Percentiles rank a stretch among this genome's conserved stretches.
phyloP scores from a whole-genome alignment of 1,140 invertebrate species.

The Cyrtorhinus lividipennis region DNA sequence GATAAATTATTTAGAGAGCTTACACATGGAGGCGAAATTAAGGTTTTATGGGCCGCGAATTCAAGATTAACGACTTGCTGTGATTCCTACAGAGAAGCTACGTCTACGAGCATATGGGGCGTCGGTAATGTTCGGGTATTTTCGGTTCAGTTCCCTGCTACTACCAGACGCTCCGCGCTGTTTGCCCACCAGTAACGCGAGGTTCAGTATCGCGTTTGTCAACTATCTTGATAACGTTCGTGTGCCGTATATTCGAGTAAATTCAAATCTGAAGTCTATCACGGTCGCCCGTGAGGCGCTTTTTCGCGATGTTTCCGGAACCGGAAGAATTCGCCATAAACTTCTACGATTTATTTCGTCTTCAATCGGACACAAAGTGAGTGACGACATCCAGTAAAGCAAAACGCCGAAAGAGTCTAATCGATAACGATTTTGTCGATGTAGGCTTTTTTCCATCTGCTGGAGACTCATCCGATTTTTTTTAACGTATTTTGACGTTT shows the following conservation, averaged over 20 bases:
- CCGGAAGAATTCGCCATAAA: constrained; percentile 38
- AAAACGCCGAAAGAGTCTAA: not conserved
- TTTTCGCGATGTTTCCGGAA: constrained; percentile 35
- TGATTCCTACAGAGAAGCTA: no score
- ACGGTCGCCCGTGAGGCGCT: not conserved
- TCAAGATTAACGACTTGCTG: no score
- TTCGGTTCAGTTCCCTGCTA: no score
- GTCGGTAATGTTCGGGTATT: no score
- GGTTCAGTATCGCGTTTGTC: not conserved
- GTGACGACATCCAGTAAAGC: constrained; percentile 20
- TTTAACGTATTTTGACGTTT: constrained; percentile 1
- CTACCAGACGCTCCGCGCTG: not conserved
- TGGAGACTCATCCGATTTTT: no score
- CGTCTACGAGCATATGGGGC: no score
- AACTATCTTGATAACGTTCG: not conserved
- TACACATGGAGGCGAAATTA: no score
- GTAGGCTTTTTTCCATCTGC: no score
- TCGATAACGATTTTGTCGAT: not conserved
- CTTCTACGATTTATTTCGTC: constrained; percentile 43
- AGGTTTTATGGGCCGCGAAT: no score
- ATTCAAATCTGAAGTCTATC: not conserved
- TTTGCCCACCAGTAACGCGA: not conserved
- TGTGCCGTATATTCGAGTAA: not conserved
- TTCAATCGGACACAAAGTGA: constrained; percentile 41
- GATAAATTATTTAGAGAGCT: no score